Evolutionary conservation across 2,797 vertebrate genomes (phyloP), one percentile per base, ranked within the genome.

Genomic region (Passerculus sandwichensis): DNA sequence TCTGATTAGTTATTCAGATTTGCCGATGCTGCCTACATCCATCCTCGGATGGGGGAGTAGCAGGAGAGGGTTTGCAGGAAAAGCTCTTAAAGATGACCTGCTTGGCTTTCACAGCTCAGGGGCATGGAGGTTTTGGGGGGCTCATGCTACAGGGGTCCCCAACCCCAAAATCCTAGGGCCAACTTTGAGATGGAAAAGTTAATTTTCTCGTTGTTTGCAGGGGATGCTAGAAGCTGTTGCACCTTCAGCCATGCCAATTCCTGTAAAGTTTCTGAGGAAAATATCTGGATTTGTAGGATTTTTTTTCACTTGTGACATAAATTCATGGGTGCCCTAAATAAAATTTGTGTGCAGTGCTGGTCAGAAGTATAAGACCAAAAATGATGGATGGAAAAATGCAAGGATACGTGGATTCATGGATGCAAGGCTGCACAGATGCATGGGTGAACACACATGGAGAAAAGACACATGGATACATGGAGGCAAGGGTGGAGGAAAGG

Each of bases 1-100:
- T 98, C 98, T 98, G 98, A 99, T 99, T 99, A 99, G 98, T 98
- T 98, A 98, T 98, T 98, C 98, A 95, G 97, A 97, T 98, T 98
- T 97, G 96, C 97, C 74, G 32, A 88, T 64, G 94, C 92, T 95
- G 97, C 97, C 96, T 98, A 95, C 79, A 97, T 97, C 97, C 95
- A 94, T 97, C 96, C 97, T 97, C 10, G 13, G 72, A 81, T 77
- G 79, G 92, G 85, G 93, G 92, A 95, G 84, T 44, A 90, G 69
- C 29, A 19, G 69, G 62, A 78, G 77, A 84, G 53, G 93, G 34
- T 83, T 87, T 85, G 78, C 50, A 95, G 89, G 34, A 62, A 79
- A 94, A 81, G 57, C 85, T 92, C 83, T 96, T 85, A 51, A 89
- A 69, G 89, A 91, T 5, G 1, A 85, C 67, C 67, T 64, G 79